These are phyloP conservation scores for Mus caroli DNA, from an alignment of 2,797 vertebrate genomes.

Conservation along the genomic window DNA sequence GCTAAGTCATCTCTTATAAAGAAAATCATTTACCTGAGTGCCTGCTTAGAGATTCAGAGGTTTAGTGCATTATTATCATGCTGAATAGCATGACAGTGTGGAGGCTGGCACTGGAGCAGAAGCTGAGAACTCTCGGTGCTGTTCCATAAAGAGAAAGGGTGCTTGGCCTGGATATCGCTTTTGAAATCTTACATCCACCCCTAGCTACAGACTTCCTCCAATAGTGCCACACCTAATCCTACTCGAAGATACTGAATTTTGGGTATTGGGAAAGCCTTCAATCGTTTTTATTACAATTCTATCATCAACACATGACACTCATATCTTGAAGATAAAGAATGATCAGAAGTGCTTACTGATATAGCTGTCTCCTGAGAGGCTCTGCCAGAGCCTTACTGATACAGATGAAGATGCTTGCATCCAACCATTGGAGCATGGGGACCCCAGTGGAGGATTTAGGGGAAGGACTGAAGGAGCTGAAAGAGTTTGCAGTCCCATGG, in stretches of 20 bases:
- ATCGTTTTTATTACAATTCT: background rate
- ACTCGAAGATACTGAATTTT: background rate
- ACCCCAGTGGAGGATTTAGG: too few relatives aligned
- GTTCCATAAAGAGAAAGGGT: background rate
- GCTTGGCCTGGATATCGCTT: rapidly evolving
- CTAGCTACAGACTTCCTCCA: background rate
- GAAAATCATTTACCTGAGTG: background rate
- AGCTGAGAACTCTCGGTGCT: background rate
- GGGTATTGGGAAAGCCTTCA: background rate
- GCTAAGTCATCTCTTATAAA: background rate
- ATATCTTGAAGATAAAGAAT: background rate
- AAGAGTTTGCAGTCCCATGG: too few relatives aligned
- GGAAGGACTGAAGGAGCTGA: too few relatives aligned
- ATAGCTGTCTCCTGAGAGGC: too few relatives aligned
- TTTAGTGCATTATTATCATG: background rate
- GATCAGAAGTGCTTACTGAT: too few relatives aligned
- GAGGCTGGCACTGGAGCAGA: too few relatives aligned
- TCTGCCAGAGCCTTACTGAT: too few relatives aligned
- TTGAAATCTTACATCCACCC: background rate
- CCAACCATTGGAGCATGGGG: too few relatives aligned
- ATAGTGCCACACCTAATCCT: background rate
- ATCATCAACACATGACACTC: background rate
- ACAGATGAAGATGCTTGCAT: too few relatives aligned
- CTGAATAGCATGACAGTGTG: too few relatives aligned
- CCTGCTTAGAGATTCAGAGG: background rate